Evolutionary conservation across 2,888 invertebrate species (phyloP), one percentile per base, ranked within the genome.

Genomic region (Drosophila mercatorum): DNA sequence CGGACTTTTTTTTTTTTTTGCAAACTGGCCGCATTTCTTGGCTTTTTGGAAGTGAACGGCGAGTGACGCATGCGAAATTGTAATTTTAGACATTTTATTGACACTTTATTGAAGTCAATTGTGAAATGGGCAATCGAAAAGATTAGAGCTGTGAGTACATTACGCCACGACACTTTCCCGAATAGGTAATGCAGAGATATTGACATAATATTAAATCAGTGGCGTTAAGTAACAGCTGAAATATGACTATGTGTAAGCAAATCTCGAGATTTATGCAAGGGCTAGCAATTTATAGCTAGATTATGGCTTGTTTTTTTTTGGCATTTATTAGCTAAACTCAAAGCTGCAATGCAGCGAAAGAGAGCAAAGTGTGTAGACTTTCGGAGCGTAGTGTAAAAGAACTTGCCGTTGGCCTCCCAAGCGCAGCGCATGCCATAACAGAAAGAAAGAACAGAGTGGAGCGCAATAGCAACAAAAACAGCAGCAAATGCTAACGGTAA

Each of bases 391-490:
- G 57, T 22, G 60, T 49, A 44, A 26, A 57, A 64, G 63, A 78
- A 81, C 84, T 75, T 83, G 79, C 76, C 87, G 87, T 80, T 89
- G 89, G 89, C 89, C 89, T 86, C 73, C 78, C 88, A 84, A 81
- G 78, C 78, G 68, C 72, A 68, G 66, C 72, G 73, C 80, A 85
- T 83, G 86, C 81, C 78, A 74, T 75, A 78, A 61, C 79, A 75
- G 72, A 53, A 55, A 53, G 26, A 69, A 40, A 44, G 51, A 58
- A 57, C 46, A 58, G 49, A 28, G 43, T 44, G 59, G 17, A 65
- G 77, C 62, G 40, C 31, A 59, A 40, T 28, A 67, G 64, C 74
- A 22, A 22, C 22, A 22, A 40, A 28, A 67, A 66, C 74, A 59
- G 40, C 41, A 69, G 66, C 80, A 68, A 76, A 75, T 69, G 69